Conservation (phyloP, 2,888 invertebrate genomes). For the Entomobrya multifasciata region DNA sequence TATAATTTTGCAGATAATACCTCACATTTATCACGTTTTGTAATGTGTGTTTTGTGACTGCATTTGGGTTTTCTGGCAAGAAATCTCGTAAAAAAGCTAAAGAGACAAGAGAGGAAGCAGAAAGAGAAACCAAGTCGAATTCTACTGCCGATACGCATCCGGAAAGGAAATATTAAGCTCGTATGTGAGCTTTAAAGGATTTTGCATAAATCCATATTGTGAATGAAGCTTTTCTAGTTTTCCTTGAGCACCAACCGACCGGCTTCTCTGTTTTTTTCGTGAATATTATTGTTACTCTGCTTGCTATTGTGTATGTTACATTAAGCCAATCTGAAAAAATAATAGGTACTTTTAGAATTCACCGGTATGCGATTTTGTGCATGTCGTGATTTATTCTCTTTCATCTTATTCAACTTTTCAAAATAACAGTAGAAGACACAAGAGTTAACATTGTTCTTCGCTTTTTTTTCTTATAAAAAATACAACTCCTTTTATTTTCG, state of each 20-base stretch:
- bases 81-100: too few relatives aligned
- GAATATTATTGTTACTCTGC: neutral
- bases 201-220: slow-evolving; percentile 41
- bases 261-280: slow-evolving; percentile 32
- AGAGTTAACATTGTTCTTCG: slow-evolving; percentile 10
- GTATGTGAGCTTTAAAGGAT: neutral
- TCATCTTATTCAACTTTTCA: slow-evolving; percentile 37
- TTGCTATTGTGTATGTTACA: slow-evolving; percentile 35
- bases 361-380: slow-evolving; percentile 39
- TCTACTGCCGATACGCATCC: neutral
- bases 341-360: slow-evolving; percentile 46
- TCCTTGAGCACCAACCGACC: too few relatives aligned
- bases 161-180: neutral
- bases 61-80: too few relatives aligned
- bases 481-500: slow-evolving; percentile 14
- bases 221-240: too few relatives aligned
- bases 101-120: too few relatives aligned
- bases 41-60: neutral
- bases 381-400: slow-evolving; percentile 64
- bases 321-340: neutral
- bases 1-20: neutral
- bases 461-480: neutral
- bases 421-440: slow-evolving; percentile 2
- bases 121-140: too few relatives aligned
- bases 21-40: slow-evolving; percentile 29